Percentiles rank a stretch among this genome's conserved stretches.
These are phyloP conservation scores for Odontesthes bonariensis DNA, from an alignment of 2,113 vertebrate species.

Conservation along the genomic window DNA sequence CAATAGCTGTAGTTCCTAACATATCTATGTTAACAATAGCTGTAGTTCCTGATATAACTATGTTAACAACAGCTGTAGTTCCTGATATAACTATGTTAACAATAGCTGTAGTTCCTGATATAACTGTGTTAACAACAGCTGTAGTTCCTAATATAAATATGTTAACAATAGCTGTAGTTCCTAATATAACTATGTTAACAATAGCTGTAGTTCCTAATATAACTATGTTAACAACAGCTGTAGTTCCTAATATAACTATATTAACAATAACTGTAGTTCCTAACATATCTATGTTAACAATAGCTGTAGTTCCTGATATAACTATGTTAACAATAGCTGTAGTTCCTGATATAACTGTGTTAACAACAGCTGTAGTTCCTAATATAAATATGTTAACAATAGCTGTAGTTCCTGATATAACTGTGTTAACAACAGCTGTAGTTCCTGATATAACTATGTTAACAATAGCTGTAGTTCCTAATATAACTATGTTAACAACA, in stretches of 20 bases:
- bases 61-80: conserved; percentile 47
- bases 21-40: conserved; percentile 54
- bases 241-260: conserved; percentile 50
- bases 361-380: conserved; percentile 50
- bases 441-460: conserved; percentile 53
- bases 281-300: conserved; percentile 55
- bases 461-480: conserved; percentile 49
- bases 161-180: conserved; percentile 50
- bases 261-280: conserved; percentile 51
- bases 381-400: conserved; percentile 56
- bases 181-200: conserved; percentile 55
- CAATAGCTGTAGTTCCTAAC: conserved; percentile 49
- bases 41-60: conserved; percentile 46
- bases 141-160: conserved; percentile 47
- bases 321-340: conserved; percentile 44
- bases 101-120: conserved; percentile 50
- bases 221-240: conserved; percentile 47
- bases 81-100: conserved; percentile 55
- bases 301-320: conserved; percentile 50
- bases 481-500: conserved; percentile 57
- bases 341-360: conserved; percentile 52
- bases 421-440: conserved; percentile 42
- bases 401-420: conserved; percentile 50
- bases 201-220: conserved; percentile 50
- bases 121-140: conserved; percentile 51